These are phyloP conservation scores for Capitella teleta DNA, from an alignment of 1,140 invertebrate genomes.

Conservation along the genomic window DNA sequence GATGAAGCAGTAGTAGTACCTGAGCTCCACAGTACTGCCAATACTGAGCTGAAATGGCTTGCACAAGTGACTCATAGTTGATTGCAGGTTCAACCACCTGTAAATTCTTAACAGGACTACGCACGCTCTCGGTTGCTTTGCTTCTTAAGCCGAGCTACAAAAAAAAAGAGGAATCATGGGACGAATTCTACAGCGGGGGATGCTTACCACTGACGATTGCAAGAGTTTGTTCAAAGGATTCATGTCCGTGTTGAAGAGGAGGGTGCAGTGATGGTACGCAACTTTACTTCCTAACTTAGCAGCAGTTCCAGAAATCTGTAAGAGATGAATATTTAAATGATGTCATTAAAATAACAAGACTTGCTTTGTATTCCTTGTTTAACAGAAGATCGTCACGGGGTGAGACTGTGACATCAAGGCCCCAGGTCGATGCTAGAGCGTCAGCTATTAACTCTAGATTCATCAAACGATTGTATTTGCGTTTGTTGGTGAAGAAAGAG, in stretches of 20 bases:
- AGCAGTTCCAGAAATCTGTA: conserved; percentile 78
- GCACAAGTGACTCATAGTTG: too few species aligned
- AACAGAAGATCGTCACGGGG: conserved; percentile 72
- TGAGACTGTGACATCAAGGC: conserved; percentile 60
- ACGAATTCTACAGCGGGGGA: neutral
- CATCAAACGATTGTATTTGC: conserved; percentile 65
- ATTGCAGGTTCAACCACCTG: conserved; percentile 57
- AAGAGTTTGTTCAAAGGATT: conserved; percentile 18
- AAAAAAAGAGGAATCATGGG: conserved; percentile 10
- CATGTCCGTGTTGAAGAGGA: conserved; percentile 74
- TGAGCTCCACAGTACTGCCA: too few species aligned
- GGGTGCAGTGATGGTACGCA: conserved; percentile 89
- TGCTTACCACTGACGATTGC: conserved; percentile 4
- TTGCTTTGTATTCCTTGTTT: conserved; percentile 68
- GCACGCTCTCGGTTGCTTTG: conserved; percentile 69
- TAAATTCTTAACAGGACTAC: conserved; percentile 63
- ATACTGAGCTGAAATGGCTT: too few species aligned
- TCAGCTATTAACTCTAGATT: conserved; percentile 75
- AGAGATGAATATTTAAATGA: neutral
- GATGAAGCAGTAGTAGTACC: too few species aligned
- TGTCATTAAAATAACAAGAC: neutral
- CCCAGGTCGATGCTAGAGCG: conserved; percentile 66
- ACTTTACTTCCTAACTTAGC: conserved; percentile 71
- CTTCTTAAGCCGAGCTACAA: conserved; percentile 54
- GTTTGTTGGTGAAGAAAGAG: conserved; percentile 70